Conservation (phyloP, 2,113 vertebrate species). For the Gorsachius goisagi region DNA sequence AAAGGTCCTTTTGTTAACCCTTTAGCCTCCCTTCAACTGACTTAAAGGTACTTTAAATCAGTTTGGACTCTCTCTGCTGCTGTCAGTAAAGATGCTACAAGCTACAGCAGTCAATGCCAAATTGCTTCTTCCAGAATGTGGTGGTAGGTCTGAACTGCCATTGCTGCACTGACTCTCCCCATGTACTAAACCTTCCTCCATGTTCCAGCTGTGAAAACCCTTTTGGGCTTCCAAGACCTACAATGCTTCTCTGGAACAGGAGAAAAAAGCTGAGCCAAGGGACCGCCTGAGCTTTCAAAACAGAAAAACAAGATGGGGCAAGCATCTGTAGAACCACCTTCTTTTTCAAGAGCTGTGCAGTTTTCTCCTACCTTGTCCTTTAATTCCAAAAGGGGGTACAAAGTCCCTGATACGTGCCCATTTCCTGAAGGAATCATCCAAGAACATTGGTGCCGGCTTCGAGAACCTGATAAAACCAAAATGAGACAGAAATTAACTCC, state of each 20-base stretch:
- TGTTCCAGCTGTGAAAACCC: fast-evolving
- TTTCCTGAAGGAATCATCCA: conserved; percentile 82
- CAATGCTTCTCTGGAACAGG: background rate
- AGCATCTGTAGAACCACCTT: background rate
- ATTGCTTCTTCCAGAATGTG: background rate
- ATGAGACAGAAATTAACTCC: conserved; percentile 16
- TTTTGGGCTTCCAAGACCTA: background rate
- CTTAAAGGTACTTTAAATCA: background rate
- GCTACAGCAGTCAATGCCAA: background rate
- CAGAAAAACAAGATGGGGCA: background rate
- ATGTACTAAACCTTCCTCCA: background rate
- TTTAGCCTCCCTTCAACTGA: no score
- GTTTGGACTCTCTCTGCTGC: background rate
- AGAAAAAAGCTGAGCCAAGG: background rate
- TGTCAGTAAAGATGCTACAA: background rate
- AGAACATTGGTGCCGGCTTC: conserved; percentile 84
- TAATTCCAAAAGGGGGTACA: conserved; percentile 85
- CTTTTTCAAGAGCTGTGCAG: background rate
- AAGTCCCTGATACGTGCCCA: conserved; percentile 83
- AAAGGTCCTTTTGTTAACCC: no score
- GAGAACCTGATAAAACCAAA: conserved; percentile 78
- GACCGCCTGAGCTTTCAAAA: background rate
- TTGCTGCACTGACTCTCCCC: background rate
- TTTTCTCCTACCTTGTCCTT: conserved; percentile 82
- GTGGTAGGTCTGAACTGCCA: background rate